Base-by-base conservation (phyloP, 1,140 invertebrate species). In the Phymorhynchus buccinoides region DNA sequence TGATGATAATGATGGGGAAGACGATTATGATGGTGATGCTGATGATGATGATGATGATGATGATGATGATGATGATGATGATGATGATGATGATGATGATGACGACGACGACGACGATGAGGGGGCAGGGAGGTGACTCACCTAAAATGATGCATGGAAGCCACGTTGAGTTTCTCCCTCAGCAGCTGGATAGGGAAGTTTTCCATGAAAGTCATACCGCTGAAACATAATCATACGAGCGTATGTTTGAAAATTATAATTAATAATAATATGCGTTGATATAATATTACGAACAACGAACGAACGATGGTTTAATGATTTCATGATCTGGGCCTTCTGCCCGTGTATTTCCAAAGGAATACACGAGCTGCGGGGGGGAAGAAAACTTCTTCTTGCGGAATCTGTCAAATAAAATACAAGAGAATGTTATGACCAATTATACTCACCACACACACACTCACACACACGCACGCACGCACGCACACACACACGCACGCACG, bases 81-180 rank as follows among this genome's bases (percentile, higher is more conserved):
- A 73, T 3, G 71, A 73, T 73, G 71, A 73, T 73, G 71, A 73
- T 73, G 71, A 73, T 27, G 71, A 14, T 73, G 71, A 73, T 73
- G 71, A 0, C 30, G 12, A n/a, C 30, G n/a, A n/a, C n/a, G n/a
- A n/a, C n/a, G n/a, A n/a, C n/a, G n/a, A n/a, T n/a, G n/a, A n/a
- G n/a, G n/a, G n/a, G n/a, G n/a, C n/a, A n/a, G n/a, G n/a, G 1
- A 1, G 12, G 37, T 14, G 7, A 35, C 68, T 75, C 16, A 75
- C 73, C 35, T 75, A 41, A 75, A 75, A 27, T 75, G 73, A 39
- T 75, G 73, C 73, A 75, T 39, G 6, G 37, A 22, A 27, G 37
- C 39, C 14, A 41, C 35, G 9, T 18, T 41, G 16, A 41, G 37
- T 16, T 41, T 75, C 37, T 75, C 73, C 22, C 22, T 39, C 9